These are phyloP conservation scores for Uloborus diversus DNA, from an alignment of 1,140 invertebrate genomes.

Conservation along the genomic window DNA sequence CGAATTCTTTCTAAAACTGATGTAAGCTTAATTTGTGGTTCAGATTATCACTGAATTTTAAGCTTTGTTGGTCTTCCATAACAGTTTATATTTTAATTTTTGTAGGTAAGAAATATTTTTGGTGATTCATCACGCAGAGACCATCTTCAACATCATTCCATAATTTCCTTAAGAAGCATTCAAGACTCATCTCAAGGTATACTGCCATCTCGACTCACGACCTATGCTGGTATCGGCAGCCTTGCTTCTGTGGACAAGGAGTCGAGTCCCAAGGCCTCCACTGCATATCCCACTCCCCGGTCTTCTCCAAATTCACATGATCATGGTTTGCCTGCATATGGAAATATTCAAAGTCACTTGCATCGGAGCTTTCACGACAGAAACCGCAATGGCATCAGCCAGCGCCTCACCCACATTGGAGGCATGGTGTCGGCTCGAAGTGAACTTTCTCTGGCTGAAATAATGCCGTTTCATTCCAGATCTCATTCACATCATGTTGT, in stretches of 20 bases:
- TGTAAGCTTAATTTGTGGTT: constrained; percentile 23
- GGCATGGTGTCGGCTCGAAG: constrained; percentile 53
- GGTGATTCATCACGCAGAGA: constrained; percentile 11
- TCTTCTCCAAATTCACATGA: constrained; percentile 34
- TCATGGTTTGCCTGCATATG: constrained; percentile 33
- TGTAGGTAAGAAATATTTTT: constrained; percentile 39
- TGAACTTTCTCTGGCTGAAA: constrained; percentile 53
- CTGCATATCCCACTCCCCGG: constrained; percentile 25
- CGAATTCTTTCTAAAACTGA: constrained; percentile 43
- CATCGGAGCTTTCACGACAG: constrained; percentile 53
- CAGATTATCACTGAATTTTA: neutral
- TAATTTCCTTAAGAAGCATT: constrained; percentile 39
- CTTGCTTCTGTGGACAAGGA: constrained; percentile 11
- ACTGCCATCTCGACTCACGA: constrained; percentile 22
- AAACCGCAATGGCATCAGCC: constrained; percentile 9
- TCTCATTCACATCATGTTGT: constrained; percentile 53
- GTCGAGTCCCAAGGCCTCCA: neutral
- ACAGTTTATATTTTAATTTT: too few species aligned
- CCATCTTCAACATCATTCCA: constrained; percentile 49
- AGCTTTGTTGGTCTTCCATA: neutral
- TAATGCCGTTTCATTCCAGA: constrained; percentile 36
- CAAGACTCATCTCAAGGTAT: constrained; percentile 25
- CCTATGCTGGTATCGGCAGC: constrained; percentile 10
- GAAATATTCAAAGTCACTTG: constrained; percentile 32
- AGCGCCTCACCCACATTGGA: constrained; percentile 46